Evolutionary conservation across 2,797 vertebrate species (phyloP), one percentile per base, ranked within the genome.

Genomic region (Sebastiscus albofasciatus): DNA sequence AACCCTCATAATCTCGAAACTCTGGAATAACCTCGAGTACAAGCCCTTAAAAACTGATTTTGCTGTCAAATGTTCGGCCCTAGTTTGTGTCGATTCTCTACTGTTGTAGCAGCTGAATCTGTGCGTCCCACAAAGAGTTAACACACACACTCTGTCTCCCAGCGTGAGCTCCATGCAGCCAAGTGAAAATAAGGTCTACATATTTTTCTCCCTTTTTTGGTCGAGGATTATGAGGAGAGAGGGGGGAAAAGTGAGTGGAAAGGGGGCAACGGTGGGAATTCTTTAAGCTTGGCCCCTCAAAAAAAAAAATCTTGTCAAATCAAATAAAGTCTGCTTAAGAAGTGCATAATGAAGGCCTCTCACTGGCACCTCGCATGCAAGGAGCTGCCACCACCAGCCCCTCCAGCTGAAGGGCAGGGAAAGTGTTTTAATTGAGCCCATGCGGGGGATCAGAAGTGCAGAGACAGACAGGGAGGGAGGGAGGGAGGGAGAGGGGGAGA

Each of bases 261-360:
- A 3, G 33, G 71, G 75, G 67, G 67, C 31, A 1, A 60, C 10
- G 73, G 81, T 83, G 86, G 86, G 85, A 88, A 89, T 80, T 87
- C 86, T 93, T 90, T 92, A 90, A 94, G 91, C 90, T 83, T 80
- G 75, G 87, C 81, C 89, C 90, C 81, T 88, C 79, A 88, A 94
- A 93, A 92, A 42, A 87, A 87, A 90, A 90, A 94, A 95, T 91
- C 90, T 89, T 94, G 92, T 94, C 94, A 94, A 92, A 94, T 94
- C 91, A 93, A 93, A 94, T 95, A 77, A 91, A 90, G 91, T 92
- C 87, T 82, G 72, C 92, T 89, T 91, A 92, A 90, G 87, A 86
- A 87, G 90, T 65, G 88, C 79, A 89, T 92, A 92, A 93, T 92
- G 86, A 92, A 92, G 92, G 84, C 81, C 85, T 93, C 90, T 90